Percentiles rank a stretch among this genome's conserved stretches.
Evolutionary conservation across 2,888 invertebrate species (phyloP).

Genomic region (Parochlus steinenii): DNA sequence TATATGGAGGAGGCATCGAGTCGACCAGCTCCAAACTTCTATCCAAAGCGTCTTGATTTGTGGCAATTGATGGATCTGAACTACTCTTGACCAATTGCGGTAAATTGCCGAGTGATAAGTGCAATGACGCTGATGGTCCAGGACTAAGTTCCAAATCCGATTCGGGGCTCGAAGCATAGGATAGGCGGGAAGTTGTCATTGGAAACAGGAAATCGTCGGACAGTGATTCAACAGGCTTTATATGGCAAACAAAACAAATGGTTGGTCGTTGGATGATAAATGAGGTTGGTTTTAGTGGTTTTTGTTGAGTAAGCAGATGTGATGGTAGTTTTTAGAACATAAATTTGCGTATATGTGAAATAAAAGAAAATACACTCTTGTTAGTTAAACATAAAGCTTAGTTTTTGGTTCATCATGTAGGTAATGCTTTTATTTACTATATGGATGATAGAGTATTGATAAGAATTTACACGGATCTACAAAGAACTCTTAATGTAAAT

Average conservation of each 20-base stretch:
- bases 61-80: slow-evolving; percentile 87
- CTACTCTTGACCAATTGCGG: slow-evolving; percentile 63
- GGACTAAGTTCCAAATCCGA: slow-evolving; percentile 83
- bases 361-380: slow-evolving; percentile 1
- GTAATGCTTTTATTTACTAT: too few species aligned
- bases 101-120: slow-evolving; percentile 33
- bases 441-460: too few species aligned
- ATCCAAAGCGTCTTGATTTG: slow-evolving; percentile 74
- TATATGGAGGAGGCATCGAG: slow-evolving; percentile 69
- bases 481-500: too few species aligned
- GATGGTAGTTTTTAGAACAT: neutral
- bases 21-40: slow-evolving; percentile 43
- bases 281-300: neutral
- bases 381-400: neutral
- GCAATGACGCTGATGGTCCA: slow-evolving; percentile 43
- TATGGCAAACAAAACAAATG: slow-evolving; percentile 1
- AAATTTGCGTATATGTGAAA: slow-evolving; percentile 1
- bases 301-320: neutral
- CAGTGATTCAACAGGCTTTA: slow-evolving; percentile 87
- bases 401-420: too few species aligned
- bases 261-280: too few species aligned
- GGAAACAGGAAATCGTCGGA: slow-evolving; percentile 98
- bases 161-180: slow-evolving; percentile 92
- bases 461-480: too few species aligned
- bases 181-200: slow-evolving; percentile 86